Conservation (phyloP, 2,113 vertebrate genomes). For the Petrocephalus zakoni region DNA sequence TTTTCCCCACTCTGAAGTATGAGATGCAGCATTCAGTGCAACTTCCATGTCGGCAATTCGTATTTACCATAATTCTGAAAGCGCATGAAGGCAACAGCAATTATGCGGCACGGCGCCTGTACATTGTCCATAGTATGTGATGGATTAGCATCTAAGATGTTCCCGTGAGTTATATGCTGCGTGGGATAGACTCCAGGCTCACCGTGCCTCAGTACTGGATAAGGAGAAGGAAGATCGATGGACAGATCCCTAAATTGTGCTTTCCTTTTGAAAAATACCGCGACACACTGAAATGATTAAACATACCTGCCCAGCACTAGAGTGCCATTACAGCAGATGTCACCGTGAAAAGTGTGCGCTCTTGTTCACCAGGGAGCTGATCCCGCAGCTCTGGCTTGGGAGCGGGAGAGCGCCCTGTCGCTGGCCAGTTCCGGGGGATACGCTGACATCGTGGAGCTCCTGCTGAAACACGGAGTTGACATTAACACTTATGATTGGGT, state of each 20-base stretch:
- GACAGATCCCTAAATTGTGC: not conserved
- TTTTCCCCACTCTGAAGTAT: not conserved
- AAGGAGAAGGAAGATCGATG: not conserved
- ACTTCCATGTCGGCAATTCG: not conserved
- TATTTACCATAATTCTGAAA: not conserved
- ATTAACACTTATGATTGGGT: slow-evolving; percentile 95
- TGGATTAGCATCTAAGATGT: not conserved
- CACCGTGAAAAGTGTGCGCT: not conserved
- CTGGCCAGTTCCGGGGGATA: slow-evolving; percentile 89
- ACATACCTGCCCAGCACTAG: not conserved
- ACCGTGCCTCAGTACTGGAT: not conserved
- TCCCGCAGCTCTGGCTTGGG: slow-evolving; percentile 75
- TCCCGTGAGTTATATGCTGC: not conserved
- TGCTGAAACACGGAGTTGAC: slow-evolving; percentile 77
- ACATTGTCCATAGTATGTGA: not conserved
- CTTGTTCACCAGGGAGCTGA: slow-evolving; percentile 71
- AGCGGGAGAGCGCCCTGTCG: slow-evolving; percentile 83
- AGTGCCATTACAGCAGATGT: not conserved
- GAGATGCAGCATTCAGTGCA: not conserved
- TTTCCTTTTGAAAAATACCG: not conserved
- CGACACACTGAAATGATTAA: not conserved
- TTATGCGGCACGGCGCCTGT: not conserved
- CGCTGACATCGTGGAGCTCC: slow-evolving; percentile 75
- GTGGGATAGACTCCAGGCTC: not conserved
- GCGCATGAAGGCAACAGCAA: not conserved